phyloP scores from a whole-genome alignment of 1,140 invertebrate species.

The Fopius arisanus region DNA sequence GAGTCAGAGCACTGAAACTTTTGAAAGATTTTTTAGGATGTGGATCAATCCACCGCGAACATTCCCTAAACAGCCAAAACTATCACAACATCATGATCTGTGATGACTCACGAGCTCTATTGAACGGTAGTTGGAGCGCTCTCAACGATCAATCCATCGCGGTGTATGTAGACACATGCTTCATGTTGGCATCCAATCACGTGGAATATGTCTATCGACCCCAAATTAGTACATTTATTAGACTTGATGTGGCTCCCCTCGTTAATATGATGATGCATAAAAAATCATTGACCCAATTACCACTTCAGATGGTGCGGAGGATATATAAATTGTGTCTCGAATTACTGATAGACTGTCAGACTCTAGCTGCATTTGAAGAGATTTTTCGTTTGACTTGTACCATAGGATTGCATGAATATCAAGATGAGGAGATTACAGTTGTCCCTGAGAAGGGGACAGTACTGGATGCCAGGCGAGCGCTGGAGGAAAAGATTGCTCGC shows the following conservation, averaged over 20 bases:
- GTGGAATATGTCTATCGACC: not conserved
- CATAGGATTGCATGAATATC: slow-evolving; percentile 2
- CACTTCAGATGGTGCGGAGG: not conserved
- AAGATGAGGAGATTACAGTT: not conserved
- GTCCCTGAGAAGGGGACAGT: not conserved
- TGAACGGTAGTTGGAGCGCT: slow-evolving; percentile 14
- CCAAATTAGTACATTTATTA: not conserved
- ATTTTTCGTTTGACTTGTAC: slow-evolving; percentile 10
- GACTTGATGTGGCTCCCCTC: slow-evolving; percentile 4
- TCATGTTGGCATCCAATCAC: not conserved
- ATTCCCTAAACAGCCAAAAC: not conserved
- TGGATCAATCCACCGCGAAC: not conserved
- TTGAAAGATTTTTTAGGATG: slow-evolving; percentile 10
- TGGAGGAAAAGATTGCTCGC: not conserved
- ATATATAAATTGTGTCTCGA: slow-evolving; percentile 12
- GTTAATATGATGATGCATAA: not conserved
- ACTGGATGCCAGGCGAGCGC: not conserved
- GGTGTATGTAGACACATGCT: slow-evolving; percentile 14
- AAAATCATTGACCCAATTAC: not conserved
- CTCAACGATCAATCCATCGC: slow-evolving; percentile 18
- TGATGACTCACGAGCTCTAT: slow-evolving; percentile 24
- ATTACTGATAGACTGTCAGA: slow-evolving; percentile 3
- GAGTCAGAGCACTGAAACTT: slow-evolving; percentile 16
- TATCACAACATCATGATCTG: slow-evolving; percentile 17
- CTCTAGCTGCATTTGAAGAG: not conserved